These are phyloP conservation scores for Eumeta japonica DNA, from an alignment of 1,140 invertebrate genomes.

Conservation along the genomic window DNA sequence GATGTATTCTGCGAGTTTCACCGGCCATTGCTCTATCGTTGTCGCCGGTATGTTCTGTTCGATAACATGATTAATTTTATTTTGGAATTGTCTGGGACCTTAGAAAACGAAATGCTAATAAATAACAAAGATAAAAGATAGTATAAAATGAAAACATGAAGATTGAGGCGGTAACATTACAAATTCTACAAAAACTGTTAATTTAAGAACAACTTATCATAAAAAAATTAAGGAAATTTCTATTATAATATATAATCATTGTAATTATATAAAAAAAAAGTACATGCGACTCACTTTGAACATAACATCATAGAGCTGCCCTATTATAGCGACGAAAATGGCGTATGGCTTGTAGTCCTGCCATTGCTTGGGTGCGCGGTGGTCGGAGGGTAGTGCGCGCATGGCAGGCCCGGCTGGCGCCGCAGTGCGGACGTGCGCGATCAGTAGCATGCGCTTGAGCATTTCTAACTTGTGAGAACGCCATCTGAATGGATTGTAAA, in stretches of 20 bases:
- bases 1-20: conserved; percentile 87
- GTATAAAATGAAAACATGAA: background rate
- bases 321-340: conserved; percentile 69
- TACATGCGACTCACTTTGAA: conserved; percentile 46
- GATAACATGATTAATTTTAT: conserved; percentile 13
- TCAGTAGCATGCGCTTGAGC: conserved; percentile 74
- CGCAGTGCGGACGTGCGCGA: conserved; percentile 74
- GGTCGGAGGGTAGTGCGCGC: conserved; percentile 30
- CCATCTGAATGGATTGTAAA: conserved; percentile 61
- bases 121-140: too few species aligned
- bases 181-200: background rate
- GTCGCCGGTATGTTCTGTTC: conserved; percentile 72
- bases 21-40: conserved; percentile 81
- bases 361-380: conserved; percentile 57
- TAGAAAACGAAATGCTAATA: too few species aligned
- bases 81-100: too few species aligned
- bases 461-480: conserved; percentile 66
- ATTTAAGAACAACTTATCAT: too few species aligned
- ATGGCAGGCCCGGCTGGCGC: conserved; percentile 58
- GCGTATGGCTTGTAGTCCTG: conserved; percentile 81
- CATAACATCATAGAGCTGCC: conserved; percentile 49
- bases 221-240: too few species aligned
- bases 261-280: too few species aligned
- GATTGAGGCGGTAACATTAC: background rate
- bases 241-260: too few species aligned